These are phyloP conservation scores for Axis porcinus DNA, from an alignment of 2,113 vertebrate genomes.

Conservation along the genomic window DNA sequence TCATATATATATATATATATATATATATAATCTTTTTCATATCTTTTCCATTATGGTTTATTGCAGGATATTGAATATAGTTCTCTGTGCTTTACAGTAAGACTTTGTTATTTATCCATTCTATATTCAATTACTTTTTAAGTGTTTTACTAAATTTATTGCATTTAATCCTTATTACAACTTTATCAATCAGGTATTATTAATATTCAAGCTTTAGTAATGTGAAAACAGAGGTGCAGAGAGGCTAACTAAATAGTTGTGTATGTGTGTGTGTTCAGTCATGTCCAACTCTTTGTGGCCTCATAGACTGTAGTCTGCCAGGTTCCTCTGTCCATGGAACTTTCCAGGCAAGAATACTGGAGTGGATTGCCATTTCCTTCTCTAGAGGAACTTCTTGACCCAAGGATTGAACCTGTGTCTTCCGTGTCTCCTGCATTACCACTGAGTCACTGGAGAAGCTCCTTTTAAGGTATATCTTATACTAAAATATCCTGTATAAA, in stretches of 20 bases:
- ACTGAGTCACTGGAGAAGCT: background rate
- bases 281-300: rapidly evolving
- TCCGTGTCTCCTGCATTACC: background rate
- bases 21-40: background rate
- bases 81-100: background rate
- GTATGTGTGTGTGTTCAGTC: background rate
- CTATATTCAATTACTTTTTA: background rate
- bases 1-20: background rate
- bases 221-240: background rate
- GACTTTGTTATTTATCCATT: background rate
- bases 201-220: background rate
- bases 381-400: background rate
- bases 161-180: background rate
- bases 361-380: background rate
- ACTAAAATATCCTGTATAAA: background rate
- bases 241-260: background rate
- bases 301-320: background rate
- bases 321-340: background rate
- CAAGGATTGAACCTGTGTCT: background rate
- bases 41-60: background rate
- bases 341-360: background rate
- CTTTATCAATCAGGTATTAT: background rate
- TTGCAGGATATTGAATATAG: background rate
- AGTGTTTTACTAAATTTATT: background rate
- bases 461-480: background rate